These are phyloP conservation scores for Batillaria attramentaria DNA, from an alignment of 1,140 invertebrate genomes.

Conservation along the genomic window DNA sequence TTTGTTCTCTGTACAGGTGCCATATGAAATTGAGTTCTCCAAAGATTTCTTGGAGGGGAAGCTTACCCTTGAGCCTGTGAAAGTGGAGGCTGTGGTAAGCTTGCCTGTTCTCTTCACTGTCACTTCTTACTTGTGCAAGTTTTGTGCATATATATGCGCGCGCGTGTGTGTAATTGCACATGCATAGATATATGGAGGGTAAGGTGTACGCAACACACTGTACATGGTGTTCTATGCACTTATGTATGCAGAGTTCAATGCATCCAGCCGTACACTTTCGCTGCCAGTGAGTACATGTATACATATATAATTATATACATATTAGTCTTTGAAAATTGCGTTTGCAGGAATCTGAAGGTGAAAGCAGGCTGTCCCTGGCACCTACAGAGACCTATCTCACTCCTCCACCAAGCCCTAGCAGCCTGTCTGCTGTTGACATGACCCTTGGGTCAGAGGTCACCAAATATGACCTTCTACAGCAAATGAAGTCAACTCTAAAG, in stretches of 20 bases:
- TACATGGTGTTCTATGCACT: too few species aligned
- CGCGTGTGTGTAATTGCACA: neutral
- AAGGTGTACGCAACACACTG: too few species aligned
- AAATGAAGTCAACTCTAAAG: constrained; percentile 58
- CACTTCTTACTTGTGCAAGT: neutral
- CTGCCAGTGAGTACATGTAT: too few species aligned
- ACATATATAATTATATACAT: too few species aligned
- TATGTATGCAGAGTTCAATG: too few species aligned
- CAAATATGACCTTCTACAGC: constrained; percentile 60
- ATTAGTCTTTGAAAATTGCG: too few species aligned
- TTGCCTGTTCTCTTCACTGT: neutral
- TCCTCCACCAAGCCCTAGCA: constrained; percentile 55
- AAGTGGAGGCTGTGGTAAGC: constrained; percentile 47
- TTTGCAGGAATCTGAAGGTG: constrained; percentile 54
- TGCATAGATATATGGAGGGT: too few species aligned
- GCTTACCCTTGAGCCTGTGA: constrained; percentile 43
- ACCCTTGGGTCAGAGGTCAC: constrained; percentile 58
- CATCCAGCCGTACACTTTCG: too few species aligned
- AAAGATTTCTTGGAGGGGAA: constrained; percentile 66
- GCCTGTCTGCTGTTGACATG: constrained; percentile 61
- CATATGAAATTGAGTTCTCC: constrained; percentile 67
- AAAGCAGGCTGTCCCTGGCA: constrained; percentile 57
- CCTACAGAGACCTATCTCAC: constrained; percentile 67
- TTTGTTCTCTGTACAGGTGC: constrained; percentile 50
- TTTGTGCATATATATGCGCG: neutral